Evolutionary conservation across 2,797 vertebrate species (phyloP).

Genomic region (Crocidura indochinensis): DNA sequence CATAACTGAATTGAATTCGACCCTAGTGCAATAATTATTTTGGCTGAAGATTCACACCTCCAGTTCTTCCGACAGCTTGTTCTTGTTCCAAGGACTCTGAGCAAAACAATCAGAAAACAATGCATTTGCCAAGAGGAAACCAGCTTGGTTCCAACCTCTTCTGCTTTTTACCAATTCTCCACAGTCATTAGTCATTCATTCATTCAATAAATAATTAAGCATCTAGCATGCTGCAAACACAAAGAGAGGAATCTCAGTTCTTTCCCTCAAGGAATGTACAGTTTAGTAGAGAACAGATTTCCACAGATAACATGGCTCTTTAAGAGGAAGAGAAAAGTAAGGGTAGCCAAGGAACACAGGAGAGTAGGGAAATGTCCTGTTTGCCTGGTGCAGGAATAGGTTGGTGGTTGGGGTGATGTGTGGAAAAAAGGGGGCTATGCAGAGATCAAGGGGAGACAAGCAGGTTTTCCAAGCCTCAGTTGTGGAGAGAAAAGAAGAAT

Average conservation of each 20-base stretch:
- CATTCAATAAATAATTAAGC: constrained; percentile 80
- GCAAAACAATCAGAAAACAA: constrained; percentile 72
- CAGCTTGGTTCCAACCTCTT: constrained; percentile 10
- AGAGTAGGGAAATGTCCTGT: constrained; percentile 6
- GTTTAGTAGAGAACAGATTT: constrained; percentile 60
- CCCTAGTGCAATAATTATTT: constrained; percentile 61
- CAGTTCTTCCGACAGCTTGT: constrained; percentile 66
- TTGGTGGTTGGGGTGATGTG: not conserved
- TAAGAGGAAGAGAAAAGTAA: not conserved
- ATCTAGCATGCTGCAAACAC: constrained; percentile 11
- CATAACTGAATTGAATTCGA: constrained; percentile 73
- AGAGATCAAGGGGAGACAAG: not conserved
- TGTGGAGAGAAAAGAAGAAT: constrained; percentile 30
- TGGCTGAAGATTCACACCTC: constrained; percentile 76
- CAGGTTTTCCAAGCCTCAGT: not conserved
- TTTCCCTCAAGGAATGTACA: constrained; percentile 70
- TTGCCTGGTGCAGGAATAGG: not conserved
- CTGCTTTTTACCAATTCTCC: constrained; percentile 56
- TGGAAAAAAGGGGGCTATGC: not conserved
- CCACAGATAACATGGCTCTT: not conserved
- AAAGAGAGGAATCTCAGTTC: constrained; percentile 54
- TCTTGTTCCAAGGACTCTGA: constrained; percentile 45
- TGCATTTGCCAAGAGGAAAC: constrained; percentile 37
- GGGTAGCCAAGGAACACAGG: not conserved
- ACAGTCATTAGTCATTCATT: constrained; percentile 67